phyloP scores from a whole-genome alignment of 2,797 vertebrate genomes.

The Amazonetta brasiliensis region DNA sequence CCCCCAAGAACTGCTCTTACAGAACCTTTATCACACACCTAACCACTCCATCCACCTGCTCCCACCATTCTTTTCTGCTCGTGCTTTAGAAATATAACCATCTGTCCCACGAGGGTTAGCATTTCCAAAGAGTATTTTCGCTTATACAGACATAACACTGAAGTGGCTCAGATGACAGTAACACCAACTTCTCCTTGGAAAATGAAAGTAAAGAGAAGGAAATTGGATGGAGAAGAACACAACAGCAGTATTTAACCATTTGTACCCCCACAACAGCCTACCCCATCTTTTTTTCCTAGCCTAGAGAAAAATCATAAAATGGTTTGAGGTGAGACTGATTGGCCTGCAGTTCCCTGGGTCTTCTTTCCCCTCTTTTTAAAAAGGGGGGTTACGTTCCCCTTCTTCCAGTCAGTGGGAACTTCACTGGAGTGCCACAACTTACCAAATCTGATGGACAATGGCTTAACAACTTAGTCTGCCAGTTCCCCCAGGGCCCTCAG shows the following conservation, averaged over 20 bases:
- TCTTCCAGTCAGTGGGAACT: too few species aligned
- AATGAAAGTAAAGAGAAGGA: neutral
- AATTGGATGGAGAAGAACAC: neutral
- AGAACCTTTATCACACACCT: neutral
- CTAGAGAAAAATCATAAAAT: too few species aligned
- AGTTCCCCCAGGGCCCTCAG: too few species aligned
- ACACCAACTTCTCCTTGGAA: neutral
- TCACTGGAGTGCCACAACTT: too few species aligned
- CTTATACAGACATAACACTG: too few species aligned
- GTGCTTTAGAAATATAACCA: neutral
- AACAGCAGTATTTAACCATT: neutral
- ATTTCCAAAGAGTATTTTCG: neutral
- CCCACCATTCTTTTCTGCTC: neutral
- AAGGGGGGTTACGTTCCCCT: too few species aligned
- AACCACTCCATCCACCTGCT: neutral
- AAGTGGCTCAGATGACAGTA: neutral
- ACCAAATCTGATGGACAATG: too few species aligned
- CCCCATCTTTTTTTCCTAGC: neutral
- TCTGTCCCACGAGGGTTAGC: neutral
- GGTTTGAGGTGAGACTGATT: too few species aligned
- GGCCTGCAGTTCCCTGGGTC: too few species aligned
- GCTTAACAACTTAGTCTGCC: too few species aligned
- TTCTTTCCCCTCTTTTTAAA: too few species aligned
- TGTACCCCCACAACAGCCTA: accelerated
- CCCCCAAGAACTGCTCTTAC: accelerated